These are phyloP conservation scores for Sandelia bainsii DNA, from an alignment of 2,797 vertebrate genomes.

Conservation along the genomic window DNA sequence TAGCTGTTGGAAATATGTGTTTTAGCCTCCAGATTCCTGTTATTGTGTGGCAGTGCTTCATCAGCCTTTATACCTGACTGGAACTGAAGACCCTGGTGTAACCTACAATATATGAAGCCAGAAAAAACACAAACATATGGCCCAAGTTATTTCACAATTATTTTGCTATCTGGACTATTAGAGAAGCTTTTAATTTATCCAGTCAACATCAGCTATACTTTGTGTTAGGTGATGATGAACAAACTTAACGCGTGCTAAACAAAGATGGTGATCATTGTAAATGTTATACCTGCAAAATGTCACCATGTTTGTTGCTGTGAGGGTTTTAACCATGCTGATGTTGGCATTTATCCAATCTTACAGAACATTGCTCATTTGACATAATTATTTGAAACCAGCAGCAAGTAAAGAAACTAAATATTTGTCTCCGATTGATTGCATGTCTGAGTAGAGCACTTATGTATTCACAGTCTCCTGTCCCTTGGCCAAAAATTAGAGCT, in stretches of 20 bases:
- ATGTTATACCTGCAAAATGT: neutral
- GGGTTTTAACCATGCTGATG: neutral
- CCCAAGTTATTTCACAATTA: no score
- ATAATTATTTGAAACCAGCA: slow-evolving; percentile 23
- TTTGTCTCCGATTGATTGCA: slow-evolving; percentile 29
- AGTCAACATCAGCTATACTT: neutral
- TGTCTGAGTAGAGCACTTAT: slow-evolving; percentile 45
- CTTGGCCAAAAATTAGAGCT: slow-evolving; percentile 51
- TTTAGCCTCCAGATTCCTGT: no score
- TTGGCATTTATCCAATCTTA: neutral
- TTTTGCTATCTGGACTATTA: no score
- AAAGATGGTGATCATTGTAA: neutral
- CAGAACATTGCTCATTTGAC: slow-evolving; percentile 8
- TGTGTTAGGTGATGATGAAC: neutral
- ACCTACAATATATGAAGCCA: no score
- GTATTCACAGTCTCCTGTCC: slow-evolving; percentile 31
- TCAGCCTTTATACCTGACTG: no score
- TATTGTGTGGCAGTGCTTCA: no score
- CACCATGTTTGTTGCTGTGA: neutral
- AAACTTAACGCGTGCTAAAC: neutral
- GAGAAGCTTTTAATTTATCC: neutral
- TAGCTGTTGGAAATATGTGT: no score
- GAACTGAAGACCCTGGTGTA: no score
- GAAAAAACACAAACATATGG: no score
- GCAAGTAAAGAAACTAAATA: slow-evolving; percentile 27